Percentiles rank a stretch among this genome's conserved stretches.
Evolutionary conservation across 2,888 invertebrate species (phyloP).

Genomic region (Deroplatys truncata): DNA sequence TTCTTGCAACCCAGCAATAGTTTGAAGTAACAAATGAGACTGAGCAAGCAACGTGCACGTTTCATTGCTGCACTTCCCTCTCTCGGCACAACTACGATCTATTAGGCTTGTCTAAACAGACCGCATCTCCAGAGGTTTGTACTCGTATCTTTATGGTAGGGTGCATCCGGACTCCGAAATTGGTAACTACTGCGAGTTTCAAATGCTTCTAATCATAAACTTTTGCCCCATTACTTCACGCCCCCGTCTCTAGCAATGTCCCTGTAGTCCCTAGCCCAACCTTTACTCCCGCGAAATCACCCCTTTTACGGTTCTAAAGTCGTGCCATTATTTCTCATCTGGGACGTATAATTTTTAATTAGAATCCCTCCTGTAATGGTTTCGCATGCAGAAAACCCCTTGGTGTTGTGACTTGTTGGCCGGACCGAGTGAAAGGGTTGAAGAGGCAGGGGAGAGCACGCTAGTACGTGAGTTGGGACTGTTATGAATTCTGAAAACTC

Average conservation of each 20-base stretch:
- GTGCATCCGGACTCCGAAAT: neutral
- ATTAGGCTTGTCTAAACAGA: neutral
- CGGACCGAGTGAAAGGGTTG: constrained; percentile 3
- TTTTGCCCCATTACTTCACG: neutral
- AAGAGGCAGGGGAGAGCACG: neutral
- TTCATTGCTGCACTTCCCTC: too few species aligned
- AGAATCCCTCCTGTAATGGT: constrained; percentile 10
- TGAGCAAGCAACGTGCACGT: neutral
- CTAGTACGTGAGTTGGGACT: constrained; percentile 3
- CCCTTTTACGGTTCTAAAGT: constrained; percentile 5
- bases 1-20: too few species aligned
- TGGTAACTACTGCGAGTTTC: neutral
- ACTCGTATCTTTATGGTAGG: neutral
- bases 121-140: neutral
- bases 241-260: neutral
- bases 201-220: constrained; percentile 1
- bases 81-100: neutral
- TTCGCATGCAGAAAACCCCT: neutral
- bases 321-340: constrained; percentile 13
- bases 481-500: constrained; percentile 6
- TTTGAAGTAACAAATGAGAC: too few species aligned
- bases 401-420: neutral
- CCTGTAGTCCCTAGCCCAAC: neutral
- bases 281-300: constrained; percentile 2
- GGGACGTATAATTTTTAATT: constrained; percentile 17